Conservation (phyloP, 53 echinoderm and acorn worm species). For the Stichopus horrens region DNA sequence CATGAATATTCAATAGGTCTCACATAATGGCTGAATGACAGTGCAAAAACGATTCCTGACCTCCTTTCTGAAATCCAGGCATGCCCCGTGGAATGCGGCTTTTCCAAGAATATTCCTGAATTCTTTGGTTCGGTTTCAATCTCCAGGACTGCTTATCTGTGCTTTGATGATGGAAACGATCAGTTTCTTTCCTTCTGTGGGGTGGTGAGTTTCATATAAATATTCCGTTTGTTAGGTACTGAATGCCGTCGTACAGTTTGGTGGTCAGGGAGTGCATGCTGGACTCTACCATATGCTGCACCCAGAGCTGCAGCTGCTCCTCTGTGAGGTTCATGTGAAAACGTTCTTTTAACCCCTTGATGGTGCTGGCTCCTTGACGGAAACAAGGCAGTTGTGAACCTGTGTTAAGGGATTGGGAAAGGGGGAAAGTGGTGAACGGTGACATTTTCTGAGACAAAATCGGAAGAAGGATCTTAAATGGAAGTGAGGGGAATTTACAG, state of each 20-base stretch:
- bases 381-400: constrained; percentile 95
- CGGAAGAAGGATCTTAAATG: no score
- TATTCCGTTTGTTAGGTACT: constrained; percentile 98
- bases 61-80: neutral
- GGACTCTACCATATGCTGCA: constrained; percentile 97
- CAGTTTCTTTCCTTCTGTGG: neutral
- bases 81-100: no score
- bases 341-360: constrained; percentile 80
- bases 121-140: neutral
- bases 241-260: constrained; percentile 94
- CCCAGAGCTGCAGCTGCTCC: constrained; percentile 95
- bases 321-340: constrained; percentile 98
- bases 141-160: neutral
- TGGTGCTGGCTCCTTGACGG: constrained; percentile 97
- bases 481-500: no score
- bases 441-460: neutral
- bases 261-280: constrained; percentile 99
- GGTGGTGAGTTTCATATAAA: constrained; percentile 63
- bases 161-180: neutral
- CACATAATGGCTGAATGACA: neutral
- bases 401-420: constrained; percentile 29
- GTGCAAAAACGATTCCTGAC: neutral
- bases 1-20: constrained; percentile 12
- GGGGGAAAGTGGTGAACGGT: neutral
- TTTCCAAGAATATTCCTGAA: neutral